Base-by-base conservation (phyloP, 2,113 vertebrate species). In the Tenebrosternarchus preto region DNA sequence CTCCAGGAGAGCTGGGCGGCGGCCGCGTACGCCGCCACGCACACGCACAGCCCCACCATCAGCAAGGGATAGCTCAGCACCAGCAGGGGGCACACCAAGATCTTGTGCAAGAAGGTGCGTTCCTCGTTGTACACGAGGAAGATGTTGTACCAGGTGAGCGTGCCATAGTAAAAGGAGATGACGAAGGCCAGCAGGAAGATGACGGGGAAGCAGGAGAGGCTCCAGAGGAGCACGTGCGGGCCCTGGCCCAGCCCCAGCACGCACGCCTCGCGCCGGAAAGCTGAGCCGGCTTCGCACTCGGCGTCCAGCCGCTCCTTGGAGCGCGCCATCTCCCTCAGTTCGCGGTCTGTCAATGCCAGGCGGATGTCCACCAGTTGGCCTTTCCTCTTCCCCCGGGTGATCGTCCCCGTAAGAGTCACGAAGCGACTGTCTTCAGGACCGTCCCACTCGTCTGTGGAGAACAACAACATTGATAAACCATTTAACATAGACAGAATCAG, bases 341-440 rank as follows among this genome's bases (percentile, higher is more conserved):
- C 95, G 88, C 94, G 95, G 78, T 95, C 93, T 0, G 95, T 95
- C 77, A 96, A 60, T 0, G 94, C 95, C 81, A 95, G 93, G 0
- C 95, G 95, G 86, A 96, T 96, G 69, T 96, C 95, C 76, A 96
- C 95, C 93, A 95, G 93, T 86, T 96, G 95, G 73, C 95, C 95
- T 79, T 96, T 96, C 81, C 95, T 94, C 90, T 95, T 95, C 39
- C 95, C 95, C 20, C 95, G 91, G 0, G 95, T 96, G 87, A 96
- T 95, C 61, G 95, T 96, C 68, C 95, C 95, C 22, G 95, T 95
- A 84, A 96, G 88, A 22, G 95, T 95, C 77, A 96, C 94, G 12
- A 95, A 96, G 29, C 92, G 92, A 86, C 94, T 95, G 80, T 96
- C 94, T 78, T 89, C 86, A 60, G 91, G 93, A 87, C 92, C 83